A percentile compares a stretch with the other conserved stretches of the same genome.
Evolutionary conservation across 2,888 invertebrate genomes (phyloP).

Genomic region (Philhelius pedissequus): DNA sequence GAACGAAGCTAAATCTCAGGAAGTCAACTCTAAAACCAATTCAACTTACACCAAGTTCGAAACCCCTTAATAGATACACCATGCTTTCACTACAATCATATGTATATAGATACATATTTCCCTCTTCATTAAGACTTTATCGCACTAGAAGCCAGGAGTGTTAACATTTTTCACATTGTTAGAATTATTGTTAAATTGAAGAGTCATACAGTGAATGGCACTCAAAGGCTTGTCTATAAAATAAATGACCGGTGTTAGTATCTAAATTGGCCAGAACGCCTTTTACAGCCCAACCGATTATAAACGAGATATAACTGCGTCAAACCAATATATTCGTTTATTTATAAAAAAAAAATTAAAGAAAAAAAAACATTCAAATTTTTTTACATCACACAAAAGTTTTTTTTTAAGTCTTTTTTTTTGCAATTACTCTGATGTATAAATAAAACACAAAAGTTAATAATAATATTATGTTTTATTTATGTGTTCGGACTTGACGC

Average conservation of each 20-base stretch:
- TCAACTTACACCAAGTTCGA: background rate
- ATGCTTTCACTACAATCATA: background rate
- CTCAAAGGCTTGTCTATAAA: background rate
- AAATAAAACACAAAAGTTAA: constrained; percentile 33
- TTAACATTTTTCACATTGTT: background rate
- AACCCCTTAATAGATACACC: background rate
- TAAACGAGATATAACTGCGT: constrained; percentile 32
- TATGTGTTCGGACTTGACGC: constrained; percentile 13
- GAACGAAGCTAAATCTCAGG: background rate
- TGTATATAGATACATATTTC: background rate
- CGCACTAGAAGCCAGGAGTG: background rate
- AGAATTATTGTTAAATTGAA: background rate
- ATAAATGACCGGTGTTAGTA: background rate
- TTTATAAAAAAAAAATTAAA: background rate
- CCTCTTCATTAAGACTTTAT: background rate
- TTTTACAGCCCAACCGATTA: background rate
- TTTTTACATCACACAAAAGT: background rate
- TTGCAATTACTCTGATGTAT: background rate
- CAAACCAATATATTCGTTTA: constrained; percentile 6
- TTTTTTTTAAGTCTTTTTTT: background rate
- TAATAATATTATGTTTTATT: constrained; percentile 29
- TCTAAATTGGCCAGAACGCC: background rate
- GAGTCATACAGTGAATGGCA: background rate
- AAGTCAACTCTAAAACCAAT: background rate
- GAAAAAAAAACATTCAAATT: background rate